A percentile compares a stretch with the other conserved stretches of the same genome.
These are phyloP conservation scores for Mus spicilegus DNA, from an alignment of 2,113 vertebrate species.

Conservation along the genomic window DNA sequence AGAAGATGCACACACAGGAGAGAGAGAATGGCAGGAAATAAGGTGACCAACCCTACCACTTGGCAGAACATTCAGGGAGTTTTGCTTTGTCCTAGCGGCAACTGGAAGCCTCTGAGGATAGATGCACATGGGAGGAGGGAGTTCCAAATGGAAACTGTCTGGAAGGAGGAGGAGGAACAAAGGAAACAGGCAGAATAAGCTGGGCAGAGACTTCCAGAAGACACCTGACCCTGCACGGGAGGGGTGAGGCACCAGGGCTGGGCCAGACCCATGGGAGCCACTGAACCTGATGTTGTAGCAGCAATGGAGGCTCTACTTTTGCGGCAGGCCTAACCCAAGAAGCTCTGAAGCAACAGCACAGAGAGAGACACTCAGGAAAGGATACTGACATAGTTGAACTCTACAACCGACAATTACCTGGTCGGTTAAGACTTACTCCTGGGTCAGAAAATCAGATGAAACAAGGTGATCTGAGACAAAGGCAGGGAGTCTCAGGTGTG, in stretches of 20 bases:
- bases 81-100: not conserved
- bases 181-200: not conserved
- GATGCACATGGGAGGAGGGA: not conserved
- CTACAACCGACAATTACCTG: not conserved
- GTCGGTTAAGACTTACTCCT: not conserved
- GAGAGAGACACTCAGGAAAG: not conserved
- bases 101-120: not conserved
- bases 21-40: not conserved
- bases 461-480: not conserved
- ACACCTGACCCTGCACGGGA: not conserved
- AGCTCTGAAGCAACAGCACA: not conserved
- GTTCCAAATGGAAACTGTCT: not conserved
- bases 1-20: not conserved
- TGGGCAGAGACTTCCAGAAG: not conserved
- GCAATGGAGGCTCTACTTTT: no score
- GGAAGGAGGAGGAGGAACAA: not conserved
- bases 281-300: not conserved
- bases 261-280: not conserved
- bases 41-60: no score
- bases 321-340: not conserved
- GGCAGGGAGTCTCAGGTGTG: not conserved
- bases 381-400: rapidly evolving
- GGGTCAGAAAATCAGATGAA: not conserved
- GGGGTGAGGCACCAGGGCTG: not conserved
- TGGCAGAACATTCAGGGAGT: not conserved